Evolutionary conservation across 2,113 vertebrate species (phyloP).

Genomic region (Dinomys branickii): DNA sequence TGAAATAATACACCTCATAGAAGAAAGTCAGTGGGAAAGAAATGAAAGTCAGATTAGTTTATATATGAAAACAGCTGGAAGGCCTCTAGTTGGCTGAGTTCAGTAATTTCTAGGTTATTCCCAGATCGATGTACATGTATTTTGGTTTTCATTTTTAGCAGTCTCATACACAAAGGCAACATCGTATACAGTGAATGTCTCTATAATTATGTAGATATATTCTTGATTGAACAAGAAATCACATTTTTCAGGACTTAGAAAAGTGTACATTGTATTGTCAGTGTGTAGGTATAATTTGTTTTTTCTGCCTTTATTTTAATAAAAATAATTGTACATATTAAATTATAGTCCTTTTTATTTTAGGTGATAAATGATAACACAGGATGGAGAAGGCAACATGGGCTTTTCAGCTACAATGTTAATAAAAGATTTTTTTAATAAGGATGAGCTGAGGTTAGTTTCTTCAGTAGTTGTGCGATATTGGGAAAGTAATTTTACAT

Average conservation of each 20-base stretch:
- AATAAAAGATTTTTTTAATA: neutral
- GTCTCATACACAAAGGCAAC: neutral
- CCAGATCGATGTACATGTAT: neutral
- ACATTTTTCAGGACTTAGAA: neutral
- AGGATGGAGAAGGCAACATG: neutral
- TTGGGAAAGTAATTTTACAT: neutral
- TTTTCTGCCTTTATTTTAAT: neutral
- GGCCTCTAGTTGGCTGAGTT: conserved; percentile 32
- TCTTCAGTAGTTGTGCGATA: neutral
- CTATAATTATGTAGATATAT: neutral
- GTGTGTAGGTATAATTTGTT: neutral
- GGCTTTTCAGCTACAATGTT: neutral
- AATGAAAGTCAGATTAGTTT: conserved; percentile 73
- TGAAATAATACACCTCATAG: conserved; percentile 56
- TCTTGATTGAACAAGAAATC: neutral
- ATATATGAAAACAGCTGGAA: conserved; percentile 70
- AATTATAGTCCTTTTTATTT: neutral
- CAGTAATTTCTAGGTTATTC: conserved; percentile 62
- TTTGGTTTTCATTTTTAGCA: conserved; percentile 23
- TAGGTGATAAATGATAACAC: neutral
- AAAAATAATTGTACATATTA: neutral
- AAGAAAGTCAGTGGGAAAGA: conserved; percentile 74
- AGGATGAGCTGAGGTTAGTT: neutral
- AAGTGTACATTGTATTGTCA: neutral
- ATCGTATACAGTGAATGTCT: neutral